Base-by-base conservation (phyloP, 2,797 vertebrate genomes). In the Spinus pinus region DNA sequence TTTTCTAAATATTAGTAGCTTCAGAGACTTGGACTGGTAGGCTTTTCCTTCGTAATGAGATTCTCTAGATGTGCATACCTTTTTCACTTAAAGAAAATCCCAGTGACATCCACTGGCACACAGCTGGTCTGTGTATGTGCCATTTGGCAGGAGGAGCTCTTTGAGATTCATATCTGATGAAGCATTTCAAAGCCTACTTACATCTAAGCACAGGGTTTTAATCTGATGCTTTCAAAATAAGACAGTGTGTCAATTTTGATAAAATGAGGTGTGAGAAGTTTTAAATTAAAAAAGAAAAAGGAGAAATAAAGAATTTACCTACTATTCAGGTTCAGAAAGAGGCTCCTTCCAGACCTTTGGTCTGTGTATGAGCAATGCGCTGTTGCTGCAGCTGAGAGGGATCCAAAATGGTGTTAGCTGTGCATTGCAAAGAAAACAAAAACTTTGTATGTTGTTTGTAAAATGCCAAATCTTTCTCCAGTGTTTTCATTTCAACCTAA, bases 261-360 rank as follows among this genome's bases (percentile, higher is more conserved):
- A 78, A 83, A 86, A 80, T 4, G 2, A 74, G 6, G 10, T 1
- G 1, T 42, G 39, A 58, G 18, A 69, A 58, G 39, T 64, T 64
- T 23, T 12, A 79, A 53, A 2, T 78, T 35, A 60, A 37, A 70
- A 41, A 58, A 20, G 50, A 22, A 8, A 3, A 9, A 6, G 2
- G 1, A 7, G 7, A 44, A 12, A 24, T 33, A 12, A 27, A 8
- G 6, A 30, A 15, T 8, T 35, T 31, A 4, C 16, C 4, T 51
- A 2, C 24, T 37, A 1, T 62, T 62, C 58, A 30, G 25, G 17
- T 42, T 70, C 22, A 42, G 33, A 64, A 90, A 58, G 50, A 2
- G 1, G 9, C 7, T 81, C 3, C 35, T 79, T 90, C 35, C 23
- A 74, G 47, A n/a, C 7, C 0, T 0, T 15, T 57, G 46, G 5